Evolutionary conservation across 2,888 invertebrate genomes (phyloP).

Genomic region (Nemoura dubitans): DNA sequence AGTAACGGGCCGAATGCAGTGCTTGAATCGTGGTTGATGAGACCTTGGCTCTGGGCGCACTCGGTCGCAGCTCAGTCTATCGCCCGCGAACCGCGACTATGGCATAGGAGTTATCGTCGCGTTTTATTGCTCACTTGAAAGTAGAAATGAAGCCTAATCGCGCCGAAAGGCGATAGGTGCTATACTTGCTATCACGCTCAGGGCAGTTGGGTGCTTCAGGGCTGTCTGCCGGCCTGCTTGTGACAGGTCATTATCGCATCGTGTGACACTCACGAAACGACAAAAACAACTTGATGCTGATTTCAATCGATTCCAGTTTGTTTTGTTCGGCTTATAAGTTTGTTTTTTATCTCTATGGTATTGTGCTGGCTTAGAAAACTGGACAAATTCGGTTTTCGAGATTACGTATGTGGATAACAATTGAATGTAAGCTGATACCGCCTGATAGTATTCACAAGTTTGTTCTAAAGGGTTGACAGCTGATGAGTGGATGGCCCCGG

Average conservation of each 20-base stretch:
- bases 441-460: background rate
- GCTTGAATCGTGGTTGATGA: background rate
- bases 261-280: background rate
- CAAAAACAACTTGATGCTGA: background rate
- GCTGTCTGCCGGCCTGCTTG: background rate
- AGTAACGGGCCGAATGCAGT: too few relatives aligned
- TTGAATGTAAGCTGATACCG: background rate
- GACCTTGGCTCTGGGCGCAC: background rate
- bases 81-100: too few relatives aligned
- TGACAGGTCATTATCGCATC: background rate
- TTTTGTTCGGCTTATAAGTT: background rate
- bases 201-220: background rate
- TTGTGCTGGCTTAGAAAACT: background rate
- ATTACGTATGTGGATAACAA: background rate
- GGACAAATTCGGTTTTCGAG: background rate
- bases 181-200: background rate
- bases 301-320: background rate
- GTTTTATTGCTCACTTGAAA: background rate
- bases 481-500: background rate
- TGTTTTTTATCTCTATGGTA: background rate
- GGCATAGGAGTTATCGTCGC: background rate
- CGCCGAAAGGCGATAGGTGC: background rate
- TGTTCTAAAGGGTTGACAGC: background rate
- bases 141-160: background rate
- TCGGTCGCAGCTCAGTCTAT: background rate